Base-by-base conservation (phyloP, 2,797 vertebrate species). In the Champsocephalus gunnari region DNA sequence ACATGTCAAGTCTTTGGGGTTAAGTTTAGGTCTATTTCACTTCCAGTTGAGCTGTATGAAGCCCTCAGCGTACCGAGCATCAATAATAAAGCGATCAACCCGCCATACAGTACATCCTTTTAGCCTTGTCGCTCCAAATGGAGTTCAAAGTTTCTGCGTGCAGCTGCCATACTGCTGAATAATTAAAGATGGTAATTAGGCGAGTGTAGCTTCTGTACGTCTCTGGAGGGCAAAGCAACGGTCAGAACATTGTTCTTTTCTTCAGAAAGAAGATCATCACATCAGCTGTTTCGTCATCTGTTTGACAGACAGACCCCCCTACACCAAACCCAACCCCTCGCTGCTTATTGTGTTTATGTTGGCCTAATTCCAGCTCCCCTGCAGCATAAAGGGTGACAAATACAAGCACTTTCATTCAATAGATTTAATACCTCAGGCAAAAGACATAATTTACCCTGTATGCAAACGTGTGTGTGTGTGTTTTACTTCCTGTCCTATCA, bases 51-150 rank as follows among this genome's bases (percentile, higher is more conserved):
- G 80, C 71, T 75, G 55, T 49, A 78, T 76, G 47, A 76, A 84
- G 65, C 71, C 17, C 47, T 77, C 16, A 11, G 48, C 69, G 47
- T 51, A 77, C 50, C 51, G 32, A 9, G 13, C 84, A 86, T 90
- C 59, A 90, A 91, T 91, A 89, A 90, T 88, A 78, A 43, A 92
- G 72, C 4, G n/a, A 79, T 90, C 79, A 86, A 79, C 79, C 73
- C 85, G 89, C 50, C 49, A 7, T 70, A 82, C 86, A 80, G 79
- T 71, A 48, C 62, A 77, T 76, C 84, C 78, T 79, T 77, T 82
- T 69, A 84, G 77, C 41, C 61, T n/a, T 77, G 79, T 82, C 75
- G 12, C 63, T 60, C 72, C 86, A 84, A 89, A 87, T 91, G 79
- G 66, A 87, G 80, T 84, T 87, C 75, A 75, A 6, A 74, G 66